phyloP scores from a whole-genome alignment of 2,888 invertebrate genomes.

The Eristalis intricaria region DNA sequence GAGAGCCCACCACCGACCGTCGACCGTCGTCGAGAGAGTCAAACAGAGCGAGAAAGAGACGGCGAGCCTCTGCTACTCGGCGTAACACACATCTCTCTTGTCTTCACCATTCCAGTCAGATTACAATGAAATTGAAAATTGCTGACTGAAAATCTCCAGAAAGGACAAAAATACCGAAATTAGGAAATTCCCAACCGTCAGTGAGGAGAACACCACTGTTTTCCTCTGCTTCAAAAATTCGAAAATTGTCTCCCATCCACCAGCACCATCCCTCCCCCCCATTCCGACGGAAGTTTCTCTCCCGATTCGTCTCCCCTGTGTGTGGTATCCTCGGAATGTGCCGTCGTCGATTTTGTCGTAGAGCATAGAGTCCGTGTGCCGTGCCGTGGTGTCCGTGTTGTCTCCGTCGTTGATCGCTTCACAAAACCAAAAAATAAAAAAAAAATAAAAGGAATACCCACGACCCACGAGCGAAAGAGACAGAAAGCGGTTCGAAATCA shows the following conservation, averaged over 20 bases:
- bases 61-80: conserved; percentile 28
- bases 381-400: background rate
- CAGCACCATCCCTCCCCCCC: background rate
- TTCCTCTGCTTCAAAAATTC: background rate
- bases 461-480: background rate
- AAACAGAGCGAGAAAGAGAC: conserved; percentile 1
- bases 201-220: conserved; percentile 21
- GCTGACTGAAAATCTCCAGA: conserved; percentile 32
- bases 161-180: conserved; percentile 23
- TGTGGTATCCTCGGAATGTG: conserved; percentile 70
- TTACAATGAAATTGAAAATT: conserved; percentile 1
- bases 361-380: conserved; percentile 37
- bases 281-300: conserved; percentile 13
- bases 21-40: background rate
- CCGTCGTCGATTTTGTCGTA: conserved; percentile 39
- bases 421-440: conserved; percentile 28
- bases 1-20: conserved; percentile 14
- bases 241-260: background rate
- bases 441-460: conserved; percentile 1
- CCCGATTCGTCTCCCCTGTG: conserved; percentile 28
- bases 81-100: conserved; percentile 33
- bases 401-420: conserved; percentile 40
- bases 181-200: conserved; percentile 9
- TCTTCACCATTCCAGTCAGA: conserved; percentile 52
- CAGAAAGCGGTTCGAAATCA: background rate